Conservation (phyloP, 2,113 vertebrate species). For the Phylloscopus trochiloides region DNA sequence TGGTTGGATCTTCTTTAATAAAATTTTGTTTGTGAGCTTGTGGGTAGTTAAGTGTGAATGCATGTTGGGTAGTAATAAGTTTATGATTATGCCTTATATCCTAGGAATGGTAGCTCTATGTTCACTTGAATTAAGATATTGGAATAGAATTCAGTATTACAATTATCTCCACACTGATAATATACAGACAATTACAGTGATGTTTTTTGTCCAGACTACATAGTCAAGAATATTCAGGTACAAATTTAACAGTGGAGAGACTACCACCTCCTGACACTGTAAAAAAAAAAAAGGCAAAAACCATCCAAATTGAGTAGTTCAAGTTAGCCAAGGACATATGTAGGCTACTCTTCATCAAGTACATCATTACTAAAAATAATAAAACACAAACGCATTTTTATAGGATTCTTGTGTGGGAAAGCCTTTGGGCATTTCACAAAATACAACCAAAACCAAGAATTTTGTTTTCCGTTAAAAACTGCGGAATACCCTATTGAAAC, state of each 20-base stretch:
- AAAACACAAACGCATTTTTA: not conserved
- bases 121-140: not conserved
- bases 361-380: not conserved
- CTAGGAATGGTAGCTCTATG: not conserved
- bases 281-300: not conserved
- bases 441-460: not conserved
- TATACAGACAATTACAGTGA: not conserved
- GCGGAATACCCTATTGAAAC: not conserved
- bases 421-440: not conserved
- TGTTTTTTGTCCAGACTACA: not conserved
- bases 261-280: not conserved
- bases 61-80: not conserved
- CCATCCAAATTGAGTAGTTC: not conserved
- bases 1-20: not conserved
- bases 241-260: not conserved
- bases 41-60: not conserved
- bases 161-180: not conserved
- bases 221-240: not conserved
- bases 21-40: not conserved
- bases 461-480: not conserved
- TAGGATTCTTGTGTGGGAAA: not conserved
- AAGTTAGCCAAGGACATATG: not conserved
- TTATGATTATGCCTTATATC: not conserved
- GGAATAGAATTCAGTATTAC: not conserved
- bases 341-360: not conserved